Percentiles rank a stretch among this genome's conserved stretches.
Evolutionary conservation across 2,113 vertebrate species (phyloP).

Genomic region (Neoarius graeffei): DNA sequence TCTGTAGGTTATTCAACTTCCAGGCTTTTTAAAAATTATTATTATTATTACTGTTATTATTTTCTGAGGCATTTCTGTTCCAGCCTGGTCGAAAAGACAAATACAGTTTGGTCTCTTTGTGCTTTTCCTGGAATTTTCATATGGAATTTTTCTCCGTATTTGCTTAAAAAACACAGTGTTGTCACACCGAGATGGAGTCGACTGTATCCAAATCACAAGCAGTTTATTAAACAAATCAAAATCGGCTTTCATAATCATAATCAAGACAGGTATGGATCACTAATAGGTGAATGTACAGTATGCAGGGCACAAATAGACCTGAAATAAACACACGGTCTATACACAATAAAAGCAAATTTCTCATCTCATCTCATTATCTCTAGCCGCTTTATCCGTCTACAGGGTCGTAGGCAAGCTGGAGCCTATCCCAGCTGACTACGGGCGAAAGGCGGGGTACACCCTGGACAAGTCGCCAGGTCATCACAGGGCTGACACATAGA

Average conservation of each 20-base stretch:
- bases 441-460: too few species aligned
- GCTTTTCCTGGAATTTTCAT: not conserved
- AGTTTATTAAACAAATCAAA: not conserved
- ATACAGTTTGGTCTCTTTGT: not conserved
- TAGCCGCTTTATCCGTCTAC: too few species aligned
- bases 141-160: not conserved
- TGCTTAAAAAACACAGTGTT: not conserved
- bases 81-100: constrained; percentile 3
- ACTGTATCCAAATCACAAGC: not conserved
- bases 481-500: too few species aligned
- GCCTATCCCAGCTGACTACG: too few species aligned
- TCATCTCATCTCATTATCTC: too few species aligned
- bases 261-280: not conserved
- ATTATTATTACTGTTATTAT: too few species aligned
- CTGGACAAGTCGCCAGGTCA: too few species aligned
- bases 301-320: not conserved
- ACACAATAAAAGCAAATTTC: too few species aligned
- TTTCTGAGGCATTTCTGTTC: not conserved
- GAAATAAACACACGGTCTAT: not conserved
- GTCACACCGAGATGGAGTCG: not conserved
- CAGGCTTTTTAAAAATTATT: not conserved
- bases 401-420: too few species aligned
- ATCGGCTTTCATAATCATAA: not conserved
- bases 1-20: constrained; percentile 33
- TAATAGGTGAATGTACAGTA: not conserved